Evolutionary conservation across 2,113 vertebrate genomes (phyloP), one percentile per base, ranked within the genome.

Genomic region (Amazona vittata): DNA sequence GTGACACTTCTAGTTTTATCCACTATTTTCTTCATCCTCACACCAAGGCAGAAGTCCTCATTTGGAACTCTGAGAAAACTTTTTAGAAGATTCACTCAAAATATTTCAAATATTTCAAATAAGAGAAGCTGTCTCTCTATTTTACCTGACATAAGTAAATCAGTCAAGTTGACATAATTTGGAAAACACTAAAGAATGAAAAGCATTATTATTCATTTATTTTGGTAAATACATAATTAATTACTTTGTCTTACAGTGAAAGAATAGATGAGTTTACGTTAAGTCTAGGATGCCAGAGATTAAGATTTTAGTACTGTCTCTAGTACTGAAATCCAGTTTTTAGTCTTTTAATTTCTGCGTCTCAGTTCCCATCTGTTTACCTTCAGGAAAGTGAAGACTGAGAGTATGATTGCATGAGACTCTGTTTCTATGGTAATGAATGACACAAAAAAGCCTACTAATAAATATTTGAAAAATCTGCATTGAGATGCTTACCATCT

Each of bases 391-490:
- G 10, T 67, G 49, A 89, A 89, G 68, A 91, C 65, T 24, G 25
- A 87, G 46, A 65, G 20, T 50, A 70, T 59, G 69, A 67, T 26
- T 93, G 31, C 65, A 79, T 78, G 62, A 90, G 55, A 59, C 37
- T 74, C 29, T 59, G 70, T 94, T 92, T 75, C 94, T 85, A 79
- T 96, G 78, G 93, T 46, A 92, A 92, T 75, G 29, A 55, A n/a
- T 78, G 26, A 22, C 62, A 82, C 46, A 88, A 70, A 96, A 88
- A 22, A 93, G 5, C 29, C 41, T 93, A 78, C 63, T 90, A 90
- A 93, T 91, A 96, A 93, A 70, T 89, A 91, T 77, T 69, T 65
- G 41, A 78, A 87, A 84, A 91, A 75, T 63, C 31, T 85, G 24
- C 44, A 92, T 21, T 18, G 62, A 62, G 18, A 19, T 78, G 26